phyloP scores from a whole-genome alignment of 2,113 vertebrate genomes.

The Cettia cetti region DNA sequence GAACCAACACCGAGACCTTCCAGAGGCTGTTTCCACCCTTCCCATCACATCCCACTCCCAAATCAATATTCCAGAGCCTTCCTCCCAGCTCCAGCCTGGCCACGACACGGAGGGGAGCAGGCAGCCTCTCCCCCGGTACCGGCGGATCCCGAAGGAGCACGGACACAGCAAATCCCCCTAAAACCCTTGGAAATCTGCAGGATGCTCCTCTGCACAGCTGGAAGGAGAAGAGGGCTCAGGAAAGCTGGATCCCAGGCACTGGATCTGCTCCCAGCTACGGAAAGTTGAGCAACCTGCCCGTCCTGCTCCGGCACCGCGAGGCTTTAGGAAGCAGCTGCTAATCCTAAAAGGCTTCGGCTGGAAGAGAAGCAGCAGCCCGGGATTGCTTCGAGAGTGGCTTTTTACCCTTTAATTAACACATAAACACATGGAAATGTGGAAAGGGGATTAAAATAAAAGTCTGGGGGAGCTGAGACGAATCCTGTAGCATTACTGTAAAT shows the following conservation, averaged over 20 bases:
- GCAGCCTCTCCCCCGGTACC: not conserved
- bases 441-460: constrained; percentile 68
- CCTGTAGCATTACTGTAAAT: constrained; percentile 66
- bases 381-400: constrained; percentile 58
- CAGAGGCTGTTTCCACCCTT: not conserved
- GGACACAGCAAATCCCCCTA: accelerated
- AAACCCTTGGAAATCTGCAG: accelerated
- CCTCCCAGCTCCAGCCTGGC: not conserved
- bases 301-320: not conserved
- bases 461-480: constrained; percentile 53
- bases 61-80: not conserved
- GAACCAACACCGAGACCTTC: accelerated
- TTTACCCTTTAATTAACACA: constrained; percentile 73
- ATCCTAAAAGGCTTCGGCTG: constrained; percentile 62
- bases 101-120: accelerated
- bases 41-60: not conserved
- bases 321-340: constrained; percentile 35
- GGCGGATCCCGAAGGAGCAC: accelerated
- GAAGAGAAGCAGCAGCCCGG: constrained; percentile 20
- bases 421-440: constrained; percentile 70
- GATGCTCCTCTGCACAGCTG: not conserved
- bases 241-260: not conserved
- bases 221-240: not conserved
- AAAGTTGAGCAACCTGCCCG: not conserved
- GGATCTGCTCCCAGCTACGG: not conserved